phyloP scores from a whole-genome alignment of 1,140 invertebrate genomes.

The Macrostomum lignano region DNA sequence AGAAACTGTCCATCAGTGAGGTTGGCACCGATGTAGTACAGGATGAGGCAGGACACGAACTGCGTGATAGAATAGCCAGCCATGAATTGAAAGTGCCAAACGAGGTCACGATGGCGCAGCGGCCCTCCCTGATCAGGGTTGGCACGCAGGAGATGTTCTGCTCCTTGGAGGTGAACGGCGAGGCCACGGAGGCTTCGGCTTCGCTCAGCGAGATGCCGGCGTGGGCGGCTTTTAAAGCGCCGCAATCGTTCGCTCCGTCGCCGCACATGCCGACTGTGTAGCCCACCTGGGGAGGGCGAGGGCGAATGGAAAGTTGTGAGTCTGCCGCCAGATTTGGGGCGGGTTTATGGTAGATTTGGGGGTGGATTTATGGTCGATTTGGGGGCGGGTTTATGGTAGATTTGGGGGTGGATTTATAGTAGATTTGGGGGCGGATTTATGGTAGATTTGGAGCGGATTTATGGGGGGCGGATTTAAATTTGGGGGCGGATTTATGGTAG shows the following conservation, averaged over 20 bases:
- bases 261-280: constrained; percentile 72
- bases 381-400: no score
- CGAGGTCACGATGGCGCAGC: constrained; percentile 26
- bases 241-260: constrained; percentile 86
- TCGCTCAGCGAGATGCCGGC: constrained; percentile 79
- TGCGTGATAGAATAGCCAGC: constrained; percentile 71
- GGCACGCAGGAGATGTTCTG: constrained; percentile 66
- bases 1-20: constrained; percentile 35
- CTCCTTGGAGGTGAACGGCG: constrained; percentile 67
- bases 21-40: constrained; percentile 44
- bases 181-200: constrained; percentile 73
- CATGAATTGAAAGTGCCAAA: constrained; percentile 78
- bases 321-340: no score
- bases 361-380: no score
- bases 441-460: no score
- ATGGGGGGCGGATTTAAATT: no score
- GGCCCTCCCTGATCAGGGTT: constrained; percentile 37
- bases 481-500: no score
- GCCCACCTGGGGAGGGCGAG: no score
- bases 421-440: no score
- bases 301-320: no score
- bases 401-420: no score
- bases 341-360: no score
- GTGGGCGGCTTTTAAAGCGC: constrained; percentile 68
- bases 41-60: constrained; percentile 62